Evolutionary conservation across 2,797 vertebrate species (phyloP).

Genomic region (Xyrichtys novacula): DNA sequence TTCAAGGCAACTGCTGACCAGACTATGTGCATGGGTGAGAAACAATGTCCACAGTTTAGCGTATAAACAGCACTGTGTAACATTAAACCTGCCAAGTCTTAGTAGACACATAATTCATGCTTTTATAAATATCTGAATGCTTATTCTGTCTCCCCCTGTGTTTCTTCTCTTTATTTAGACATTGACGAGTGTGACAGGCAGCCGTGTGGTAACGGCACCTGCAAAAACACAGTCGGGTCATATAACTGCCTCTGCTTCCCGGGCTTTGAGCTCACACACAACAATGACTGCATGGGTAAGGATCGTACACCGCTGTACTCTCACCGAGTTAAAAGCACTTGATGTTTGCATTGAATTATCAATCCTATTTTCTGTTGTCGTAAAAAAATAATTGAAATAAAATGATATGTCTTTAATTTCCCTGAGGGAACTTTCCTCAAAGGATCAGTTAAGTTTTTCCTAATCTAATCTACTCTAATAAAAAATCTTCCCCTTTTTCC

Average conservation of each 20-base stretch:
- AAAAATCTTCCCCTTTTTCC: no score
- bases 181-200: constrained; percentile 93
- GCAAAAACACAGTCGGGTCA: constrained; percentile 95
- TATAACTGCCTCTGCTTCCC: constrained; percentile 97
- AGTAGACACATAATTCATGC: neutral
- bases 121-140: neutral
- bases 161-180: constrained; percentile 77
- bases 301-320: neutral
- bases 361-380: no score
- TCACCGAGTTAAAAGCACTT: constrained; percentile 20
- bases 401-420: no score
- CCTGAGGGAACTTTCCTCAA: no score
- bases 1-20: constrained; percentile 91
- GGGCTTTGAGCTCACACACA: constrained; percentile 92
- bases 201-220: constrained; percentile 93
- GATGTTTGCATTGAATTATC: neutral
- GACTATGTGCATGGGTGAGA: constrained; percentile 95
- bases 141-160: neutral
- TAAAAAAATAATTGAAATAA: no score
- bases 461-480: no score
- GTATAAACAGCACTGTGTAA: neutral
- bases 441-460: no score
- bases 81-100: neutral
- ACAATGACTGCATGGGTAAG: constrained; percentile 95
- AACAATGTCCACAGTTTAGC: neutral